phyloP scores from a whole-genome alignment of 1,140 invertebrate genomes.

The Camponotus vicinus region DNA sequence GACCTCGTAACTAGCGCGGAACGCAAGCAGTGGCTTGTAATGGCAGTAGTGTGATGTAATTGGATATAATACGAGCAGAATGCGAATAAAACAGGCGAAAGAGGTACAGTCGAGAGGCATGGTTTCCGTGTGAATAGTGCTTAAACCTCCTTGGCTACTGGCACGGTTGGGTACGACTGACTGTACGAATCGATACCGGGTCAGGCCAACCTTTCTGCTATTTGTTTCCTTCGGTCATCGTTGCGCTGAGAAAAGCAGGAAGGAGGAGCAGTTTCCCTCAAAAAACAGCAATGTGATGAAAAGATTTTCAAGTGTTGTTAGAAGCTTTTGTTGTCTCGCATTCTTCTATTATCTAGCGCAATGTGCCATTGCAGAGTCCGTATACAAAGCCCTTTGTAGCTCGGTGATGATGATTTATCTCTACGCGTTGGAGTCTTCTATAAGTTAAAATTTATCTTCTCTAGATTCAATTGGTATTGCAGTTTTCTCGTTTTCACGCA shows the following conservation, averaged over 20 bases:
- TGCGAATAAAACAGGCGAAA: slow-evolving; percentile 50
- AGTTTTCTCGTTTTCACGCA: slow-evolving; percentile 10
- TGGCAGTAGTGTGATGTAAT: slow-evolving; percentile 59
- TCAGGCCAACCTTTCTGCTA: slow-evolving; percentile 45
- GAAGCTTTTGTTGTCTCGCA: slow-evolving; percentile 35
- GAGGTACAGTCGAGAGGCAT: slow-evolving; percentile 19
- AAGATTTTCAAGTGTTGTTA: slow-evolving; percentile 49
- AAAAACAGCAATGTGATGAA: slow-evolving; percentile 14
- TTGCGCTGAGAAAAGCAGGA: slow-evolving; percentile 25
- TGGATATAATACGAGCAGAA: slow-evolving; percentile 59
- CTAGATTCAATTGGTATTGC: slow-evolving; percentile 46
- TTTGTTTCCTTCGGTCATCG: slow-evolving; percentile 58
- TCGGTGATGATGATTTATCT: slow-evolving; percentile 59
- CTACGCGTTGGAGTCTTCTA: slow-evolving; percentile 15
- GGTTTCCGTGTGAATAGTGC: slow-evolving; percentile 47
- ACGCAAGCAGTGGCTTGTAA: slow-evolving; percentile 35
- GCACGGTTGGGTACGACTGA: slow-evolving; percentile 73
- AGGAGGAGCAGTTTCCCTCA: not conserved
- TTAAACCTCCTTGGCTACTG: slow-evolving; percentile 57
- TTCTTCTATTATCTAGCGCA: slow-evolving; percentile 28
- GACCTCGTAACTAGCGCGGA: slow-evolving; percentile 60
- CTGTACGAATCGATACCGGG: slow-evolving; percentile 75
- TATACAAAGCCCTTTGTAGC: slow-evolving; percentile 47
- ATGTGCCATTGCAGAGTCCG: slow-evolving; percentile 29
- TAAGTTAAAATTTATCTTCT: slow-evolving; percentile 42